These are phyloP conservation scores for Idaea aversata DNA, from an alignment of 2,888 invertebrate genomes.

Conservation along the genomic window DNA sequence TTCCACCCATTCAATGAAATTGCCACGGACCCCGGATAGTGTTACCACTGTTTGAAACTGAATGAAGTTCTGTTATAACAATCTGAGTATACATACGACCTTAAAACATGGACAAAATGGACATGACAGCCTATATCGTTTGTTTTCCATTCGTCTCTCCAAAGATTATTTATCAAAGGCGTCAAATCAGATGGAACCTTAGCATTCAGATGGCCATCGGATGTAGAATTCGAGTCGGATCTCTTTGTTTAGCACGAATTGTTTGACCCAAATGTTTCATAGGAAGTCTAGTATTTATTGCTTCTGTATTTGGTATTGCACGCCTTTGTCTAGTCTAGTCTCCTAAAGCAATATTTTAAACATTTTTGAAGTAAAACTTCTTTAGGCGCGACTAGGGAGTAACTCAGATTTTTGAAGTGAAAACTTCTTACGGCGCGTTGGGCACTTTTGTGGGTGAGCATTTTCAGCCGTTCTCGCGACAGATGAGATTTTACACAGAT, in stretches of 20 bases:
- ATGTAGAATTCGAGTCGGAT: conserved; percentile 7
- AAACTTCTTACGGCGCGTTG: no score
- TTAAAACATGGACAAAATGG: not conserved
- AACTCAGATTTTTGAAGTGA: no score
- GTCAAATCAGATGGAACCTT: conserved; percentile 2
- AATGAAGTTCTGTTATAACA: not conserved
- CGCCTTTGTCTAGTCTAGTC: conserved; percentile 16
- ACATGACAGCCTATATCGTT: not conserved
- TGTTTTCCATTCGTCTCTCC: not conserved
- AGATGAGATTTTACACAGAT: no score
- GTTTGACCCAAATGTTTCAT: conserved; percentile 17
- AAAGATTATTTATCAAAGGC: not conserved
- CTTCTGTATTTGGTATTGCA: conserved; percentile 16
- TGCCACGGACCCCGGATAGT: not conserved
- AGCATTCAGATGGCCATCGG: no score
- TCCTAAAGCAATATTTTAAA: not conserved
- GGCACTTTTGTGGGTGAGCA: no score
- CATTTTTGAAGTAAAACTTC: no score
- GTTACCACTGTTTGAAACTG: not conserved
- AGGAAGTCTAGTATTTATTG: conserved; percentile 21
- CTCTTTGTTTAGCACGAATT: conserved; percentile 12
- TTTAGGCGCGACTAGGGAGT: no score
- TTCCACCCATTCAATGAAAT: not conserved
- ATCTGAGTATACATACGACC: not conserved
- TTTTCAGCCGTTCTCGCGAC: no score